phyloP scores from a whole-genome alignment of 2,888 invertebrate genomes.

The Drosophila cognata region DNA sequence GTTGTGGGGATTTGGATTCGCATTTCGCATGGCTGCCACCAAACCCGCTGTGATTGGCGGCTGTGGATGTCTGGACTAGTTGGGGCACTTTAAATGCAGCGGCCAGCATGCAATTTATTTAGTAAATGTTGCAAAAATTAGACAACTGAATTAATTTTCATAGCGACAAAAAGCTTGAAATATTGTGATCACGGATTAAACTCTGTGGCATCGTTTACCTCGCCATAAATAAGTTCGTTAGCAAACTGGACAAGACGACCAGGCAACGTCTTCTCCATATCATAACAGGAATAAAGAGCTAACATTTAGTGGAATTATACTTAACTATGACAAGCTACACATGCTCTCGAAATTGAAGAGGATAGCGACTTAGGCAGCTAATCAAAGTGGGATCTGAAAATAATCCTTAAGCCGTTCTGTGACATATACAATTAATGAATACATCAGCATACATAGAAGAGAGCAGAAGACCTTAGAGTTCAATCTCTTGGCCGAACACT shows the following conservation, averaged over 20 bases:
- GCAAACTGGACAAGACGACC: conserved; percentile 34
- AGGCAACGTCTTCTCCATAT: conserved; percentile 20
- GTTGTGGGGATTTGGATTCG: conserved; percentile 51
- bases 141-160: conserved; percentile 79
- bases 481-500: neutral
- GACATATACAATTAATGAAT: neutral
- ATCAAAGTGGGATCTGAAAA: neutral
- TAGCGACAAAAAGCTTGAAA: conserved; percentile 81
- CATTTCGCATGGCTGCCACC: conserved; percentile 44
- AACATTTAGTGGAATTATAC: conserved; percentile 2
- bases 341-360: neutral
- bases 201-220: conserved; percentile 34
- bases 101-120: conserved; percentile 68
- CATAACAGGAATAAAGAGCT: conserved; percentile 2
- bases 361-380: neutral
- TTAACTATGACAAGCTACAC: neutral
- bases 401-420: neutral
- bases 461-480: neutral
- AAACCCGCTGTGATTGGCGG: conserved; percentile 30
- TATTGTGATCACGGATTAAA: conserved; percentile 66
- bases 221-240: conserved; percentile 66
- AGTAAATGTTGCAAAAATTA: conserved; percentile 74
- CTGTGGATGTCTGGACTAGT: conserved; percentile 27
- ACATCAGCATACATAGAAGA: neutral
- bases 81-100: conserved; percentile 38